A percentile compares a stretch with the other conserved stretches of the same genome.
phyloP scores from a whole-genome alignment of 2,113 vertebrate genomes.

The Sinocyclocheilus anophthalmus region DNA sequence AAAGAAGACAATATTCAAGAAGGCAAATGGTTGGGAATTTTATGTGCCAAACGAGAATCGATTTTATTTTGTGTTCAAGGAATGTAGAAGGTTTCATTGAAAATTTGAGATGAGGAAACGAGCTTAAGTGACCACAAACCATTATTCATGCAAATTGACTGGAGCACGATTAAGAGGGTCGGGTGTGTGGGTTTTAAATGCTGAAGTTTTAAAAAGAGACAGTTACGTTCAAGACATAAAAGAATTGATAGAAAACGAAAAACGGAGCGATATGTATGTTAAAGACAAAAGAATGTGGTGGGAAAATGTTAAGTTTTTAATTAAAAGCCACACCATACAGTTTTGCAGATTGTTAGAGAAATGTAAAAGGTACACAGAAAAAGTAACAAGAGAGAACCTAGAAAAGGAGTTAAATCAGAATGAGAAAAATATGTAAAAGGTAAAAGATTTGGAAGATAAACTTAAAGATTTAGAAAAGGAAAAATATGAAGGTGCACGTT shows the following conservation, averaged over 20 bases:
- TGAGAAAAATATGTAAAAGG: background rate
- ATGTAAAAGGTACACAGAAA: background rate
- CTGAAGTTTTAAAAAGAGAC: background rate
- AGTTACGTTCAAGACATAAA: background rate
- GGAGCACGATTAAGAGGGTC: background rate
- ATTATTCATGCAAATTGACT: background rate
- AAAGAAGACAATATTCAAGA: background rate
- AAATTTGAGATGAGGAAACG: background rate
- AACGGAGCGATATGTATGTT: background rate
- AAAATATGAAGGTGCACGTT: background rate
- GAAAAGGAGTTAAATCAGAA: background rate
- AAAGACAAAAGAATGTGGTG: background rate
- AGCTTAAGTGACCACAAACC: background rate
- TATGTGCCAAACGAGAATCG: conserved; percentile 3
- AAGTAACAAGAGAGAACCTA: background rate
- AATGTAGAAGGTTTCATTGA: background rate
- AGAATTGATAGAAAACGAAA: background rate
- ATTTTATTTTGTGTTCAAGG: background rate
- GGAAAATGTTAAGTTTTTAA: background rate
- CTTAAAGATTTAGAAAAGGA: background rate
- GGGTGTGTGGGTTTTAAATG: background rate
- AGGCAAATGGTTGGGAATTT: background rate
- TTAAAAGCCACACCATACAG: background rate
- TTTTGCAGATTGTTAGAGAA: background rate
- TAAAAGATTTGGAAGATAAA: background rate